Percentiles rank a stretch among this genome's conserved stretches.
Evolutionary conservation across 2,113 vertebrate genomes (phyloP).

Genomic region (Plecturocebus donacophilus): DNA sequence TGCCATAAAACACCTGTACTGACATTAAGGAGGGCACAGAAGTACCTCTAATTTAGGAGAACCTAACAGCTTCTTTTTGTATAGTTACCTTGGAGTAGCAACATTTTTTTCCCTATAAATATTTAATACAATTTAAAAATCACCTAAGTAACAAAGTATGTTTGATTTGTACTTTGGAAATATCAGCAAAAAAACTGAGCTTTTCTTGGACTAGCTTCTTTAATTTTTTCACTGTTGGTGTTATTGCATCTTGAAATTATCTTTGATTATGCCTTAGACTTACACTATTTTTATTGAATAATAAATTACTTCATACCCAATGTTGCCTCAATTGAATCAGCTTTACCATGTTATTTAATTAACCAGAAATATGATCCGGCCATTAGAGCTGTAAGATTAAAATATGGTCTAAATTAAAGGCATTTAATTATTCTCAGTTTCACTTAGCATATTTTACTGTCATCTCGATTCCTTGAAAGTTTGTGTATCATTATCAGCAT

Average conservation of each 20-base stretch:
- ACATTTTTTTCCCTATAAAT: background rate
- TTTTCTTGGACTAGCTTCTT: background rate
- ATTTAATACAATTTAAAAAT: background rate
- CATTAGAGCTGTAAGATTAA: background rate
- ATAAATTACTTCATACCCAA: background rate
- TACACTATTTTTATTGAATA: background rate
- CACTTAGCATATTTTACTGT: background rate
- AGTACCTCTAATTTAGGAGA: background rate
- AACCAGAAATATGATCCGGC: background rate
- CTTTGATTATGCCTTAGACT: background rate
- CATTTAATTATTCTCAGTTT: conserved; percentile 32
- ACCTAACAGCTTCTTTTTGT: background rate
- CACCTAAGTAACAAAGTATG: background rate
- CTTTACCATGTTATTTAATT: background rate
- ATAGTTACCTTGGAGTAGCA: background rate
- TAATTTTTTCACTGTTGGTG: background rate
- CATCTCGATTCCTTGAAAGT: conserved; percentile 14
- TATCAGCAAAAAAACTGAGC: background rate
- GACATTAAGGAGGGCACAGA: background rate
- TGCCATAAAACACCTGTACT: background rate
- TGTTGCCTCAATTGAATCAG: background rate
- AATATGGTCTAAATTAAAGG: conserved; percentile 27
- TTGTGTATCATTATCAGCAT: background rate
- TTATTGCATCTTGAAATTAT: background rate
- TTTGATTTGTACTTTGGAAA: conserved; percentile 6